These are phyloP conservation scores for Lampris megalopsis DNA, from an alignment of 2,113 vertebrate genomes.

Conservation along the genomic window DNA sequence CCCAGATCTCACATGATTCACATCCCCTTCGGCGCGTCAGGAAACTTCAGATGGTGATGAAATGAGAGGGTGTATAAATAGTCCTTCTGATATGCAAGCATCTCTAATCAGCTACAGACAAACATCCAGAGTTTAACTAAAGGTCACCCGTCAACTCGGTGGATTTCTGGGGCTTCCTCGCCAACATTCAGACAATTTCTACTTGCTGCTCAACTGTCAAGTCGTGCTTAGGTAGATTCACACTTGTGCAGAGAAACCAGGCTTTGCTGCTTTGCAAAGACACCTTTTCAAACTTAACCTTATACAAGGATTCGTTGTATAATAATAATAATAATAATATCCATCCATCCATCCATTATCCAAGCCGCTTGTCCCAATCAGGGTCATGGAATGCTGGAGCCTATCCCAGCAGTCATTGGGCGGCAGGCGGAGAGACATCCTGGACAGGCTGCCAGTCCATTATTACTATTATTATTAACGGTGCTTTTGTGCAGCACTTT, in stretches of 20 bases:
- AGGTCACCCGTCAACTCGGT: conserved; percentile 65
- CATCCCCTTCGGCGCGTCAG: conserved; percentile 74
- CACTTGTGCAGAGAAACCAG: neutral
- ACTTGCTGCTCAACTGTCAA: conserved; percentile 2
- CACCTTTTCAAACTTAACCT: too few relatives aligned
- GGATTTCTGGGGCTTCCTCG: conserved; percentile 14
- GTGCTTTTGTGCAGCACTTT: too few relatives aligned
- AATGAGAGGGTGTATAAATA: conserved; percentile 74
- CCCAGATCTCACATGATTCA: conserved; percentile 79
- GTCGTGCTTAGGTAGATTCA: neutral
- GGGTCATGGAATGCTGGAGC: too few relatives aligned
- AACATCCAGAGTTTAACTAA: conserved; percentile 73
- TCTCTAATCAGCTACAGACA: conserved; percentile 74
- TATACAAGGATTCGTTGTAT: too few relatives aligned
- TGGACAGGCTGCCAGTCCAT: too few relatives aligned
- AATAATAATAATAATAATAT: too few relatives aligned
- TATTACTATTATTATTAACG: too few relatives aligned
- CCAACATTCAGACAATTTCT: neutral
- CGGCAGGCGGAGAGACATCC: too few relatives aligned
- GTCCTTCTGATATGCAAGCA: conserved; percentile 71
- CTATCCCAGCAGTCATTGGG: too few relatives aligned
- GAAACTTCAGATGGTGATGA: conserved; percentile 81
- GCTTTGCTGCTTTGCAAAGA: too few relatives aligned
- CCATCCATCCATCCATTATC: too few relatives aligned
- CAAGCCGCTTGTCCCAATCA: too few relatives aligned